Evolutionary conservation across 1,140 invertebrate genomes (phyloP), one percentile per base, ranked within the genome.

Genomic region (Propsilocerus akamusi): DNA sequence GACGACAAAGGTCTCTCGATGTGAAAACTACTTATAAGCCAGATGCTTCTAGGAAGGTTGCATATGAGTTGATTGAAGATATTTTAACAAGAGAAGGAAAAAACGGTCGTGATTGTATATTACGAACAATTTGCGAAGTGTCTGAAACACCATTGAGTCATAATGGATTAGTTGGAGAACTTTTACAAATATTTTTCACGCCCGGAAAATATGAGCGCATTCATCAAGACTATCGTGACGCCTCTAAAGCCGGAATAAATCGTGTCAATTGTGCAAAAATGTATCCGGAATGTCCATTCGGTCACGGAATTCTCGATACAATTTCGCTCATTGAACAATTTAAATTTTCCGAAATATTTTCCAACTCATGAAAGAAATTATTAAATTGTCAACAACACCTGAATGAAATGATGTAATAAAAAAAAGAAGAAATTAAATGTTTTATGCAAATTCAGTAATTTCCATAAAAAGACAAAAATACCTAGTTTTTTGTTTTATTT

Each of bases 111-210:
- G 34, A 41, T 22, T 41, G 34, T 41, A 17, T 41, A 7, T 17
- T 41, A 5, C 34, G 12, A 14, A 41, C 34, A 41, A 41, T 41
- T 5, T 41, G 34, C 14, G 12, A 41, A 41, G 34, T 41, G 5
- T 14, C 34, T 3, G 73, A 78, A 57, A 72, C 73, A 52, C 76
- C 78, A 1, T 58, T 79, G 4, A 60, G 70, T 49, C 69, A 76
- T 51, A 73, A 72, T 56, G 73, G 74, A 11, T 59, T 81, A 2
- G 59, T 80, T 24, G 76, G 76, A 32, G 76, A 82, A 65, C 61
- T 82, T 37, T 55, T 83, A 41, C 77, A 83, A 58, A 71, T 81
- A 49, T 58, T 81, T 53, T 62, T 83, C 49, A 80, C 78, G 8
- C 46, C 46, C 0, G 26, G 26, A 5, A 14, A 26, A 7, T 14